Percentiles rank a stretch among this genome's conserved stretches.
phyloP scores from a whole-genome alignment of 1,140 invertebrate genomes.

The Nylanderia fulva region DNA sequence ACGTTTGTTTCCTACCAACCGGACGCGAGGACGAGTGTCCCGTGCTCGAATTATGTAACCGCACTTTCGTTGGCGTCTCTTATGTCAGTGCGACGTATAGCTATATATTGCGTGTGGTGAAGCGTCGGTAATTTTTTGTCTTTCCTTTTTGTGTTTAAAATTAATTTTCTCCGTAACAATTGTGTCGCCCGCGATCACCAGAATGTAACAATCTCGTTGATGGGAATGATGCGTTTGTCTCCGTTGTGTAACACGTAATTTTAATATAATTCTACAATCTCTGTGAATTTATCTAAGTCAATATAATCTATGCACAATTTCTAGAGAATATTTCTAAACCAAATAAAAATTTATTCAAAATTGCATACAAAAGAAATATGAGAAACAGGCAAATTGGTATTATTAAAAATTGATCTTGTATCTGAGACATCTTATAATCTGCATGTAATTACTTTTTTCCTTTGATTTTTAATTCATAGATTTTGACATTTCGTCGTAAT shows the following conservation, averaged over 20 bases:
- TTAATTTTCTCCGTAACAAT: conserved; percentile 12
- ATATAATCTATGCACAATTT: background rate
- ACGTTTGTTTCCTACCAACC: conserved; percentile 58
- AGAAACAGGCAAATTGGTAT: background rate
- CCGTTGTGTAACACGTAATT: background rate
- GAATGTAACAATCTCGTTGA: conserved; percentile 5
- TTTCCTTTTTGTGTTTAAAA: conserved; percentile 16
- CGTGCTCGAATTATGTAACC: conserved; percentile 81
- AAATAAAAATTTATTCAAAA: background rate
- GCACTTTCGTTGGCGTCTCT: conserved; percentile 80
- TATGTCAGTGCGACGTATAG: conserved; percentile 58
- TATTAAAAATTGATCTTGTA: background rate
- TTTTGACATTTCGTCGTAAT: background rate
- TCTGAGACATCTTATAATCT: no score
- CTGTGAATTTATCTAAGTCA: background rate
- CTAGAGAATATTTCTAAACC: no score
- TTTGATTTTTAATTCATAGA: background rate
- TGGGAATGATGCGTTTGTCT: background rate
- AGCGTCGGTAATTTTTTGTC: background rate
- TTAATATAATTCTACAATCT: conserved; percentile 14
- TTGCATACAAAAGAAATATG: background rate
- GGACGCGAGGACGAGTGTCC: conserved; percentile 76
- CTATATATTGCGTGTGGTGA: background rate
- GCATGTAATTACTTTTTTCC: background rate
- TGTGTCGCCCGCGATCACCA: background rate